Base-by-base conservation (phyloP, 2,797 vertebrate genomes). In the Platalea minor region DNA sequence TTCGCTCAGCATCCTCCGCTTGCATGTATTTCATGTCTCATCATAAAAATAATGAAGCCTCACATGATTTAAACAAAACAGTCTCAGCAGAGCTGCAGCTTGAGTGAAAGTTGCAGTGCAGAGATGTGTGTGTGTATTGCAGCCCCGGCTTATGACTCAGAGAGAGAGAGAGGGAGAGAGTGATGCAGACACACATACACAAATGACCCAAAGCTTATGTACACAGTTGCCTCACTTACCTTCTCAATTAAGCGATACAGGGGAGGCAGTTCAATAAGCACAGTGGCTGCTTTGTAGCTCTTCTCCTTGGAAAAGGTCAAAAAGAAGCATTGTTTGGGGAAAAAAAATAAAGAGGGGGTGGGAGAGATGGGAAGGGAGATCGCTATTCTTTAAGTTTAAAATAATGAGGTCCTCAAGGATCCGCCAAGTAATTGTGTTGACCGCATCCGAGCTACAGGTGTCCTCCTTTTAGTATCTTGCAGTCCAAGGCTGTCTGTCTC, bases 381-480 rank as follows among this genome's bases (percentile, higher is more conserved):
- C 84, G 96, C 94, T 95, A 93, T 97, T 97, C 97, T 98, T 97
- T 98, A 97, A 98, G 97, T 98, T 97, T 97, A 97, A 98, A 97
- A 98, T 98, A 98, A 98, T 97, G 98, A 98, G 98, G 97, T 99
- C 98, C 98, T 97, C 96, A 85, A 98, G 98, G 98, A 98, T 97
- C 98, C 97, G 95, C 96, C 95, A 95, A 97, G 98, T 95, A 95
- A 96, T 93, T 95, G 96, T 97, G 97, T 95, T 95, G 98, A 96
- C 97, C 97, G 96, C 97, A 95, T 96, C 96, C 82, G 96, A 98
- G 98, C 99, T 98, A 99, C 99, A 99, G 99, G 99, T 99, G 99
- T 98, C 97, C 97, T 97, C 90, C 96, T 98, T 98, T 97, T 96
- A 96, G 97, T 94, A 96, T 96, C 96, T 93, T 94, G 97, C 97